These are phyloP conservation scores for Papilio demoleus DNA, from an alignment of 2,888 invertebrate genomes.

Conservation along the genomic window DNA sequence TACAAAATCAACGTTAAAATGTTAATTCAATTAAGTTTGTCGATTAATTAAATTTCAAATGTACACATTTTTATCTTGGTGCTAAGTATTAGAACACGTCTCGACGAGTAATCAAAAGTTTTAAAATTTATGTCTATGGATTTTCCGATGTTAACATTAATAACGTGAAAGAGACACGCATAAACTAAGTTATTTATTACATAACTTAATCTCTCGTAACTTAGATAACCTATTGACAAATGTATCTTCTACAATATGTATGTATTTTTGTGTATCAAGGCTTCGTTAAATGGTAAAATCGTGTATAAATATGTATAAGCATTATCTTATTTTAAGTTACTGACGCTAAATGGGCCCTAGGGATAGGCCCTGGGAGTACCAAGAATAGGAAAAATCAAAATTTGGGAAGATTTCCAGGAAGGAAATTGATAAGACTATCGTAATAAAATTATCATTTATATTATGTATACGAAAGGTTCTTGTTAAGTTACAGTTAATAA, in stretches of 20 bases:
- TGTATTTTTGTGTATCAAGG: neutral
- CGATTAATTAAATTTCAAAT: too few species aligned
- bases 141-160: neutral
- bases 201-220: neutral
- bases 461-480: too few species aligned
- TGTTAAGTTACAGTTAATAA: too few species aligned
- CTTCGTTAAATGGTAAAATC: neutral
- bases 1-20: too few species aligned
- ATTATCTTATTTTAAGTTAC: neutral
- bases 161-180: neutral
- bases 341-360: too few species aligned
- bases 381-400: neutral
- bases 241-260: neutral
- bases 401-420: neutral
- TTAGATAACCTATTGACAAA: constrained; percentile 22
- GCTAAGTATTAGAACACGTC: neutral
- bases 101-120: neutral
- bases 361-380: too few species aligned
- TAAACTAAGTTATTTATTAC: constrained; percentile 4
- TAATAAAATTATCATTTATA: too few species aligned
- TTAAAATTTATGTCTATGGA: neutral
- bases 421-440: neutral
- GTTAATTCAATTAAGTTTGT: too few species aligned
- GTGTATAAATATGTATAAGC: neutral
- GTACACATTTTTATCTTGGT: too few species aligned